Percentiles rank a stretch among this genome's conserved stretches.
Evolutionary conservation across 1,140 invertebrate species (phyloP).

Genomic region (Microvelia longipes): DNA sequence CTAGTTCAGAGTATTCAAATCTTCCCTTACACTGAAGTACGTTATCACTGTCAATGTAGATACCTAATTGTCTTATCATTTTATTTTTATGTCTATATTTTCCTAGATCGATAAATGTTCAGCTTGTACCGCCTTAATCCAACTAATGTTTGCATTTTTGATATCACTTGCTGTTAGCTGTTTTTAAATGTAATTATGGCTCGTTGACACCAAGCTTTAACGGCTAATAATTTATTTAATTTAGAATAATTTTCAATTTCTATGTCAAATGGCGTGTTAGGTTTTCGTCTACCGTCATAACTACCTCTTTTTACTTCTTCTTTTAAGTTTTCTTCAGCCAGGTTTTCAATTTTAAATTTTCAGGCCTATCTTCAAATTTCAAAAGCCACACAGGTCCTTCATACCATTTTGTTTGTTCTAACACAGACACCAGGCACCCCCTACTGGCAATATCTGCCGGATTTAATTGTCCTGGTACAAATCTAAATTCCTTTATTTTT

Average conservation of each 20-base stretch:
- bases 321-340: neutral
- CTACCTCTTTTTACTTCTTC: neutral
- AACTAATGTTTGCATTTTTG: neutral
- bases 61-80: neutral
- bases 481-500: neutral
- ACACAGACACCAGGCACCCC: neutral
- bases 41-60: neutral
- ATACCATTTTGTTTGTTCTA: neutral
- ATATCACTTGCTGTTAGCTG: neutral
- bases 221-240: neutral
- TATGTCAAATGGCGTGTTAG: neutral
- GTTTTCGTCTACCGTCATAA: neutral
- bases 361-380: neutral
- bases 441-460: neutral
- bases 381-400: neutral
- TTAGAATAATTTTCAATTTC: neutral
- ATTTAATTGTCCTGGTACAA: neutral
- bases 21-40: neutral
- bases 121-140: neutral
- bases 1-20: neutral
- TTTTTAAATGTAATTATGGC: neutral
- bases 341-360: neutral
- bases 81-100: neutral
- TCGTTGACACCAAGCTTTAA: neutral
- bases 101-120: neutral